phyloP scores from a whole-genome alignment of 2,797 vertebrate species.

The Pelodytes ibericus region DNA sequence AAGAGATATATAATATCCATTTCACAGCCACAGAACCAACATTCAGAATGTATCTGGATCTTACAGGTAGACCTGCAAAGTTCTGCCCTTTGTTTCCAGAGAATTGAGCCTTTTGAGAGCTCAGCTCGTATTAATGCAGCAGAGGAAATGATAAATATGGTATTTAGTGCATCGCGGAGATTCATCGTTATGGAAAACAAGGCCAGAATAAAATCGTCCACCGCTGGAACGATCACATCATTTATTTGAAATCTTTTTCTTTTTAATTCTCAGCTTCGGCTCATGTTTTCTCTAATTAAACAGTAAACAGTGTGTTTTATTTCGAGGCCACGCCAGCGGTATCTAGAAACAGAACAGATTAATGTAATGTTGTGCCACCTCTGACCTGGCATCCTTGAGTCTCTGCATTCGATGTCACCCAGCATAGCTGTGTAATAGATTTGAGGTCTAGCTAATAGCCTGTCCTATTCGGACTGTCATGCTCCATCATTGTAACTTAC shows the following conservation, averaged over 20 bases:
- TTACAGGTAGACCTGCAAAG: too few species aligned
- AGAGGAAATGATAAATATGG: too few species aligned
- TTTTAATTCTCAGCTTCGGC: slow-evolving; percentile 42
- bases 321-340: slow-evolving; percentile 70
- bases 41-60: too few species aligned
- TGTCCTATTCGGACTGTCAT: slow-evolving; percentile 86
- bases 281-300: slow-evolving; percentile 74
- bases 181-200: background rate
- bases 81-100: too few species aligned
- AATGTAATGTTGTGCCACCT: slow-evolving; percentile 88
- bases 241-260: slow-evolving; percentile 17
- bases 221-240: background rate
- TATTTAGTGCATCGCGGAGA: background rate
- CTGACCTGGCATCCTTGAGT: slow-evolving; percentile 84
- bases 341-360: slow-evolving; percentile 78
- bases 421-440: slow-evolving; percentile 83
- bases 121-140: too few species aligned
- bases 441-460: slow-evolving; percentile 83
- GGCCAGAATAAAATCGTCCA: background rate
- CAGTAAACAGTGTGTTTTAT: slow-evolving; percentile 66
- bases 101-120: too few species aligned
- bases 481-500: slow-evolving; percentile 87
- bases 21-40: too few species aligned
- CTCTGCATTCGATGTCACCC: slow-evolving; percentile 83
- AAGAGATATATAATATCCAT: too few species aligned